Conservation (phyloP, 2,113 vertebrate species). For the Zapus hudsonius region DNA sequence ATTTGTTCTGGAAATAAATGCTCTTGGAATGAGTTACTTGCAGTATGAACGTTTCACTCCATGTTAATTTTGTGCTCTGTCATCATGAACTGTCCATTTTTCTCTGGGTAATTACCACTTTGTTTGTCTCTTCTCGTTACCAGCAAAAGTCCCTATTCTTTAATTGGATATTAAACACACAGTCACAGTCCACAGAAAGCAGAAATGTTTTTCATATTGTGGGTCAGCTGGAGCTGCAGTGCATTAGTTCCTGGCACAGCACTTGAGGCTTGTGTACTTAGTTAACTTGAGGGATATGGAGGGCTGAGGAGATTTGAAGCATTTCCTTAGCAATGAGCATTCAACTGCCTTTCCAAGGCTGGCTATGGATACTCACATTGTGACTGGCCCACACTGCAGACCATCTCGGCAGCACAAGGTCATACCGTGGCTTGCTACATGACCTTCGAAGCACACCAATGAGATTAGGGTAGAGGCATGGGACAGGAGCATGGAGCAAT, state of each 20-base stretch:
- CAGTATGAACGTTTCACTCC: not conserved
- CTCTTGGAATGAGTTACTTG: not conserved
- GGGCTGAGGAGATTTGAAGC: not conserved
- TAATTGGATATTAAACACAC: constrained; percentile 64
- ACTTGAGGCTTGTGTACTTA: constrained; percentile 52
- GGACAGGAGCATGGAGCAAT: not conserved
- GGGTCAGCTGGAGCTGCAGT: constrained; percentile 16
- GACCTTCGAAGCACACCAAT: not conserved
- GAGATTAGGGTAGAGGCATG: too few species aligned
- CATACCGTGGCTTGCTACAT: not conserved
- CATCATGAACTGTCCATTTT: not conserved
- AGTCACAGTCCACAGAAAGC: constrained; percentile 42
- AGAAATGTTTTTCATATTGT: constrained; percentile 2
- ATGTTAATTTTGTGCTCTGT: constrained; percentile 47
- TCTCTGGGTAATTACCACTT: constrained; percentile 3
- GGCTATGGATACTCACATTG: rapidly evolving
- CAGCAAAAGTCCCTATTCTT: constrained; percentile 33
- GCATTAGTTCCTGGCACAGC: constrained; percentile 35
- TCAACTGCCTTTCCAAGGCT: not conserved
- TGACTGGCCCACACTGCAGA: rapidly evolving
- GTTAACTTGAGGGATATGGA: not conserved
- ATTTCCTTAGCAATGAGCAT: not conserved
- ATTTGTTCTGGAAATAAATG: not conserved
- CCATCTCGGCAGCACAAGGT: not conserved
- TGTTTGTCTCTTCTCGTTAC: constrained; percentile 52